phyloP scores from a whole-genome alignment of 2,113 vertebrate species.

The Ptilorrhoa leucosticta region DNA sequence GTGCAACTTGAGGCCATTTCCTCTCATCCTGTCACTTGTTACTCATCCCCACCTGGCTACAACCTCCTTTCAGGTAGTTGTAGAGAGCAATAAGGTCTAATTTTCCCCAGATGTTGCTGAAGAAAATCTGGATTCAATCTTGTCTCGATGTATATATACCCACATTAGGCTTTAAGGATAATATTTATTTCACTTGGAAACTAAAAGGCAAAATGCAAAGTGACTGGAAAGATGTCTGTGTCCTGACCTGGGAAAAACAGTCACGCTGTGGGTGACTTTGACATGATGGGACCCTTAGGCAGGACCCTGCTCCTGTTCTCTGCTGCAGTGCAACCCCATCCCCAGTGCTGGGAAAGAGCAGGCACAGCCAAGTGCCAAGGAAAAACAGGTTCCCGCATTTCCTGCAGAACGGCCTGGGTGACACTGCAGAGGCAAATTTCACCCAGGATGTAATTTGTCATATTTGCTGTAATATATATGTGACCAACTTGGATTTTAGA shows the following conservation, averaged over 20 bases:
- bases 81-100: neutral
- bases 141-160: neutral
- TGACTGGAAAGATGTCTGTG: neutral
- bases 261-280: neutral
- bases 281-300: neutral
- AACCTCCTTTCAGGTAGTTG: neutral
- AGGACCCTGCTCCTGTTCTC: neutral
- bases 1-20: neutral
- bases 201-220: neutral
- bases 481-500: neutral
- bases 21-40: neutral
- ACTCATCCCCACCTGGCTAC: neutral
- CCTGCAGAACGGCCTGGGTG: neutral
- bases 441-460: neutral
- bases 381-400: neutral
- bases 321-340: neutral
- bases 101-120: neutral
- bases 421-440: neutral
- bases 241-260: neutral
- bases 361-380: neutral
- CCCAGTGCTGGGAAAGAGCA: neutral
- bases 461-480: neutral
- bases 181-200: neutral
- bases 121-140: neutral
- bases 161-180: neutral